Evolutionary conservation across 2,888 invertebrate species (phyloP).

Genomic region (Conus canariensis): DNA sequence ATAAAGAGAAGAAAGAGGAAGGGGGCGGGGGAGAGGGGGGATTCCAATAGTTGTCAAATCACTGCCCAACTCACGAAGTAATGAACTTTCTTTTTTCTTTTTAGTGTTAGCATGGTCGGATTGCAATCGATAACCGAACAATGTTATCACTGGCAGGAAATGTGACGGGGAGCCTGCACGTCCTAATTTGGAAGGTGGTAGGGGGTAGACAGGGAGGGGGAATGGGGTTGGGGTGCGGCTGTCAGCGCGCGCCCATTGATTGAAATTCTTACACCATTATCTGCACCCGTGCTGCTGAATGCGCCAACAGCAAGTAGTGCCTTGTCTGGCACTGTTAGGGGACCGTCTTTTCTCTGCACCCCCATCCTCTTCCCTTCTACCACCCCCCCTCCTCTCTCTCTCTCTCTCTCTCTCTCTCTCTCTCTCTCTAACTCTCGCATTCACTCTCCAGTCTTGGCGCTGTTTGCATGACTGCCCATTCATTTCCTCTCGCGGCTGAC

Average conservation of each 20-base stretch:
- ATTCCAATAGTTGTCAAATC: constrained; percentile 51
- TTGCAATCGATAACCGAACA: constrained; percentile 50
- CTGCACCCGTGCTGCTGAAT: constrained; percentile 40
- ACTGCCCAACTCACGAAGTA: constrained; percentile 45
- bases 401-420: neutral
- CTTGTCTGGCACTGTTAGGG: constrained; percentile 24
- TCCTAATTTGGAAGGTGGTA: constrained; percentile 16
- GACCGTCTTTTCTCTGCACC: neutral
- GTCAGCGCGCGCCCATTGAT: constrained; percentile 39
- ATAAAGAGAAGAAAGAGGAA: neutral
- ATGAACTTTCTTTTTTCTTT: constrained; percentile 39
- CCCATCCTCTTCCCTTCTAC: neutral
- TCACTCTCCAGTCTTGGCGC: constrained; percentile 18
- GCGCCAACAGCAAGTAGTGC: constrained; percentile 27
- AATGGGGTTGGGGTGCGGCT: neutral
- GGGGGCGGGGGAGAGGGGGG: constrained; percentile 17
- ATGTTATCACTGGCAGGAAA: constrained; percentile 47
- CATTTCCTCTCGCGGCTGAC: constrained; percentile 26
- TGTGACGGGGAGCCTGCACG: constrained; percentile 31
- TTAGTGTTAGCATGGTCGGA: constrained; percentile 39
- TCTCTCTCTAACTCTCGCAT: neutral
- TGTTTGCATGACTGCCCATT: constrained; percentile 33
- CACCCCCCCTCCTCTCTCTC: neutral
- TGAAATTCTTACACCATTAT: constrained; percentile 46
- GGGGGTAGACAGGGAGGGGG: neutral